Evolutionary conservation across 2,888 invertebrate genomes (phyloP), one percentile per base, ranked within the genome.

Genomic region (Seladonia tumulorum): DNA sequence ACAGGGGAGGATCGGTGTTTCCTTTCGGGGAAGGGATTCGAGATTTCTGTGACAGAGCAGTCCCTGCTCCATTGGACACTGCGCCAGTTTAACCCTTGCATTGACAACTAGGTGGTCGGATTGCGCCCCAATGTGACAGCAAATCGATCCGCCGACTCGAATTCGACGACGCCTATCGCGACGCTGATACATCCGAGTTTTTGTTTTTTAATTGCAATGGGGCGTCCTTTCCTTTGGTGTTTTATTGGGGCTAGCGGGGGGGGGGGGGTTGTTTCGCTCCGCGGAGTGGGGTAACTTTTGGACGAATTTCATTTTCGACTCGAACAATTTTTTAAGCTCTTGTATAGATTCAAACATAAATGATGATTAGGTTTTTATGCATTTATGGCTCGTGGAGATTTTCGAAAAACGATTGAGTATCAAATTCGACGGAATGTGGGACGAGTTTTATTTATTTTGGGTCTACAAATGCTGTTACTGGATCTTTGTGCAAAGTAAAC

Each of bases 31-130:
- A 25, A 49, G 45, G 71, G 45, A 25, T 71, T 42, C 45, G 71
- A 45, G 45, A 45, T 71, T 71, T 71, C 71, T 45, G 45, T 45
- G 42, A 70, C 70, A 70, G 70, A 70, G 42, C n/a, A 70, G n/a
- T 42, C 70, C 42, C 70, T 39, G n/a, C 18, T 42, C 22, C 70
- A n/a, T 42, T 70, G 70, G 70, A 22, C n/a, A n/a, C 39, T 70
- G 42, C 70, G n/a, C 14, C 42, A 42, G 70, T 70, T 70, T 70
- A 70, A 70, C 70, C 70, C 39, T 70, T 70, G 42, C 70, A 42
- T 70, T 70, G 42, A 42, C 70, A 70, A 70, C 39, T 42, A 39
- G 70, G 39, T n/a, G 42, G 70, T n/a, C 22, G 70, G 70, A 42
- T 70, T 70, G 39, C 22, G n/a, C n/a, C 42, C 25, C 45, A 10